Conservation (phyloP, 2,113 vertebrate genomes). For the Lucifuga dentata region DNA sequence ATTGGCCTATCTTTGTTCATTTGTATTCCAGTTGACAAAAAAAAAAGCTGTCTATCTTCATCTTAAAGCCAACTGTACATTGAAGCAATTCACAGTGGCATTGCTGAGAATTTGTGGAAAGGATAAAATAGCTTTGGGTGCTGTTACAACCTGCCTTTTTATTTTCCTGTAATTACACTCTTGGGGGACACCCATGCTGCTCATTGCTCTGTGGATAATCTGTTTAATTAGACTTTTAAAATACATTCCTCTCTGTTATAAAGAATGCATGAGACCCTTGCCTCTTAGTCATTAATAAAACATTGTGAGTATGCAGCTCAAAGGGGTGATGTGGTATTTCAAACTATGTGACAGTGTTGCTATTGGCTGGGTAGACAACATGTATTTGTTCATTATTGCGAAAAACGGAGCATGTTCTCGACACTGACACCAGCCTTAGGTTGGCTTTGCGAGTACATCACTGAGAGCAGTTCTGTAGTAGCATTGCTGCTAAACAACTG, state of each 20-base stretch:
- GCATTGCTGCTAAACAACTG: neutral
- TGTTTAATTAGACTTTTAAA: constrained; percentile 44
- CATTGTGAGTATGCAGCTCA: constrained; percentile 30
- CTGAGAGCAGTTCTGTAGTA: constrained; percentile 15
- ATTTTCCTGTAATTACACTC: constrained; percentile 5
- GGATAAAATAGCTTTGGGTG: constrained; percentile 1
- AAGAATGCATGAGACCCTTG: constrained; percentile 57
- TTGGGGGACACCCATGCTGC: neutral
- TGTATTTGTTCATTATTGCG: neutral
- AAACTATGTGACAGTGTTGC: constrained; percentile 16
- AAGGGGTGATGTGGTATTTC: constrained; percentile 19
- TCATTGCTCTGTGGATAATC: constrained; percentile 34
- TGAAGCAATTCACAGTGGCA: no score
- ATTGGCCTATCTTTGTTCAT: constrained; percentile 5
- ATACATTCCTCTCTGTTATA: constrained; percentile 36
- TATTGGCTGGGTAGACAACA: no score
- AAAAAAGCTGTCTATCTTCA: no score
- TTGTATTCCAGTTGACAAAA: constrained; percentile 12
- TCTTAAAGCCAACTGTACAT: neutral
- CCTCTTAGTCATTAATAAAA: constrained; percentile 52
- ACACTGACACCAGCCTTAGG: neutral
- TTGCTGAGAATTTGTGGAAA: no score
- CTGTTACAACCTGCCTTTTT: constrained; percentile 8
- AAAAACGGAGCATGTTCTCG: neutral
- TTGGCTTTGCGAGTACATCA: neutral